Conservation (phyloP, 2,797 vertebrate genomes). For the Xiphophorus birchmanni region DNA sequence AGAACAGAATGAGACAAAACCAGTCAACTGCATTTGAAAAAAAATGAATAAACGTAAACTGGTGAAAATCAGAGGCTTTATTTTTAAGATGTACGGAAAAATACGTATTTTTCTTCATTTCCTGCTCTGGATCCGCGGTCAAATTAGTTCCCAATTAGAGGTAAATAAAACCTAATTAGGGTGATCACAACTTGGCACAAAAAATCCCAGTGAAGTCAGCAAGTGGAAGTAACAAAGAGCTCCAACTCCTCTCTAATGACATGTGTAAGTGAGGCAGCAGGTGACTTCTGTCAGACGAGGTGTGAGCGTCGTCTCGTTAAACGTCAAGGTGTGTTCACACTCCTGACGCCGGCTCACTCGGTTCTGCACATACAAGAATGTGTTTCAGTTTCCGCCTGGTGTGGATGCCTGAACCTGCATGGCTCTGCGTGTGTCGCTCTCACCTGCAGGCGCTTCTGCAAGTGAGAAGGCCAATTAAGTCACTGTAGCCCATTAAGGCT, state of each 20-base stretch:
- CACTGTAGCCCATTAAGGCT: not conserved
- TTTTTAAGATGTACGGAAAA: not conserved
- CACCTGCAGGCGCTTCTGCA: conserved; percentile 35
- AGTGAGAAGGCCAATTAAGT: conserved; percentile 65
- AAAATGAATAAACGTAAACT: not conserved
- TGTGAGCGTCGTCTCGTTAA: conserved; percentile 36
- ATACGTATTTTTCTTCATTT: not conserved
- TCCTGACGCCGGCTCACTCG: not conserved
- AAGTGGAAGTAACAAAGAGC: conserved; percentile 7
- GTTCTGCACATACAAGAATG: conserved; percentile 1
- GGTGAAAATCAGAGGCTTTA: not conserved
- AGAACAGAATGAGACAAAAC: not conserved
- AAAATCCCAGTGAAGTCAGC: not conserved
- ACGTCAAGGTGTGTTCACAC: conserved; percentile 50
- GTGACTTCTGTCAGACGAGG: conserved; percentile 41
- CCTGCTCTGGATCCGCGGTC: not conserved
- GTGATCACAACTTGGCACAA: not conserved
- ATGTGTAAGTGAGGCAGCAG: conserved; percentile 1
- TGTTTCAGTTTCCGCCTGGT: conserved; percentile 9
- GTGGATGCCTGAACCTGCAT: not conserved
- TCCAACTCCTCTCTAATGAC: not conserved
- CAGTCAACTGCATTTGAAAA: not conserved
- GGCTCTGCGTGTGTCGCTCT: conserved; percentile 5
- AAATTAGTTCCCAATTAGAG: conserved; percentile 3
- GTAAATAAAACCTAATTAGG: not conserved